phyloP scores from a whole-genome alignment of 1,140 invertebrate species.

The Thrips palmi region DNA sequence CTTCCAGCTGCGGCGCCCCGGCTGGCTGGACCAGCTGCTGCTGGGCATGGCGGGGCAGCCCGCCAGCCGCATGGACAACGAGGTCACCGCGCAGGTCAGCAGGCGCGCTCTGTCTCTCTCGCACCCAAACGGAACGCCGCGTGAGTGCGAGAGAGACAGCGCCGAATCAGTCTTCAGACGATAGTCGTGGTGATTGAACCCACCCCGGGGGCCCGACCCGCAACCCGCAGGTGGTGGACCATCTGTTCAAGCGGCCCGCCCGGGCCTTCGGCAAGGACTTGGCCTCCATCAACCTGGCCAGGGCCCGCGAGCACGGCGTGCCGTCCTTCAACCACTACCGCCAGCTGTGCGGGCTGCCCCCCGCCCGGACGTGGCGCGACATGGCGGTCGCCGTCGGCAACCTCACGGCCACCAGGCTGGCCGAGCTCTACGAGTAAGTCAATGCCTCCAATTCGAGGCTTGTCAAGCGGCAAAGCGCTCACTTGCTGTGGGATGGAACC shows the following conservation, averaged over 20 bases:
- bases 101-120: not conserved
- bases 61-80: constrained; percentile 62
- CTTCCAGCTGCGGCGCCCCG: constrained; percentile 34
- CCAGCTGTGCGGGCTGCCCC: constrained; percentile 53
- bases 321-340: constrained; percentile 75
- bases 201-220: not conserved
- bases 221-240: constrained; percentile 50
- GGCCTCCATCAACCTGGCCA: constrained; percentile 65
- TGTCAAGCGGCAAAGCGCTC: not conserved
- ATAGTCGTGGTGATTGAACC: not conserved
- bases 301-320: constrained; percentile 70
- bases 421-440: constrained; percentile 15
- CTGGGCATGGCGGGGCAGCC: constrained; percentile 58
- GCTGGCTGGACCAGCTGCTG: constrained; percentile 58
- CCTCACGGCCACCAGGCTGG: constrained; percentile 16
- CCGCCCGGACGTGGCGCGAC: constrained; percentile 15
- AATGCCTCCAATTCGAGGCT: not conserved
- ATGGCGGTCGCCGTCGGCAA: too few relatives aligned
- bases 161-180: not conserved
- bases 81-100: constrained; percentile 41
- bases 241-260: constrained; percentile 61
- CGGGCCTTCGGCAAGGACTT: constrained; percentile 75
- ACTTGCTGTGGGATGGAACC: constrained; percentile 11
- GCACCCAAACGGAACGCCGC: not conserved
- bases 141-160: not conserved